Evolutionary conservation across 2,888 invertebrate genomes (phyloP).

Genomic region (Zaprionus lineosus): DNA sequence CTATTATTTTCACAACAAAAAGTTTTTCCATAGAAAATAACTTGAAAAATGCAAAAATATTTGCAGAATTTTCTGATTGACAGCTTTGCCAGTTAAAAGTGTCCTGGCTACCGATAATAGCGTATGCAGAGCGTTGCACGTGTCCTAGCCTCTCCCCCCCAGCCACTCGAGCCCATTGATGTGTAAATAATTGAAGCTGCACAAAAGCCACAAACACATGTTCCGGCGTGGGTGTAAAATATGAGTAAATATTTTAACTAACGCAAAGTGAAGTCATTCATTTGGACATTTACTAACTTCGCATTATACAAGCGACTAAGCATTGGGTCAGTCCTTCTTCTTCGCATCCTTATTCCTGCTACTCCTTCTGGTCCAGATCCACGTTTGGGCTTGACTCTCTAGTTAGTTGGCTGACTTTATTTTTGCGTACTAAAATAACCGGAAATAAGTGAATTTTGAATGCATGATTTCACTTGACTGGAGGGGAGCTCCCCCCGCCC

Average conservation of each 20-base stretch:
- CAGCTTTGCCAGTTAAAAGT: no score
- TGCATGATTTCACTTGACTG: constrained; percentile 68
- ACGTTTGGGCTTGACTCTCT: constrained; percentile 13
- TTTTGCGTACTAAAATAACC: constrained; percentile 75
- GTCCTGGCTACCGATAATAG: constrained; percentile 30
- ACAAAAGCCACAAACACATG: constrained; percentile 65
- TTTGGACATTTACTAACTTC: constrained; percentile 74
- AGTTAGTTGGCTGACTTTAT: constrained; percentile 46
- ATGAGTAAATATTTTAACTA: constrained; percentile 76
- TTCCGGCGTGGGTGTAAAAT: constrained; percentile 43
- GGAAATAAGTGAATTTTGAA: constrained; percentile 72
- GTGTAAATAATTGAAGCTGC: constrained; percentile 59
- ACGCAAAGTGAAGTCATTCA: constrained; percentile 73
- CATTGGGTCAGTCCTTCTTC: constrained; percentile 48
- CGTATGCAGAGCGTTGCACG: constrained; percentile 27
- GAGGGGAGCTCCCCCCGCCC: not conserved
- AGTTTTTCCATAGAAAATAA: not conserved
- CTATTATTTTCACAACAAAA: not conserved
- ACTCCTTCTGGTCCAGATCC: no score
- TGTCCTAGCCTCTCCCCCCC: constrained; percentile 11
- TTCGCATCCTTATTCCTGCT: not conserved
- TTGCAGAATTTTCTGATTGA: constrained; percentile 15
- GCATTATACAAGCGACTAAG: constrained; percentile 71
- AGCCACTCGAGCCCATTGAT: constrained; percentile 49
- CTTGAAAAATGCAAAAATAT: not conserved